A percentile compares a stretch with the other conserved stretches of the same genome.
phyloP scores from a whole-genome alignment of 2,888 invertebrate species.

The Druceiella hillmani region DNA sequence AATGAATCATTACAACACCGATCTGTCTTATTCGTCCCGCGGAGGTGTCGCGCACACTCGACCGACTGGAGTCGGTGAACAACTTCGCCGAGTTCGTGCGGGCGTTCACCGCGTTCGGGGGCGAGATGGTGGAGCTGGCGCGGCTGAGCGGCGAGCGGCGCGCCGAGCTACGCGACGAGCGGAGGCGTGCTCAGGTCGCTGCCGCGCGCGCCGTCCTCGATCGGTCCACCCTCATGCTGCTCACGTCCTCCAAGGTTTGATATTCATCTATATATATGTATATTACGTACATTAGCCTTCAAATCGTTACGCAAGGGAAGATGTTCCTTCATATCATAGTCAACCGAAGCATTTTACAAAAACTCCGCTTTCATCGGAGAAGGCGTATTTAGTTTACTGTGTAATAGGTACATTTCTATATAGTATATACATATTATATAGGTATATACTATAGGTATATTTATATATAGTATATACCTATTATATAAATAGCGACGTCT shows the following conservation, averaged over 20 bases:
- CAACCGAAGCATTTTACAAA: too few species aligned
- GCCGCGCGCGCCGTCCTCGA: conserved; percentile 94
- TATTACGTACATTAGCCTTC: too few species aligned
- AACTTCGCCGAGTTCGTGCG: conserved; percentile 97
- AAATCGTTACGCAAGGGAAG: too few species aligned
- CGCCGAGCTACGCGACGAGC: conserved; percentile 88
- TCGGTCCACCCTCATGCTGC: conserved; percentile 92
- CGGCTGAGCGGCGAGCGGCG: conserved; percentile 80
- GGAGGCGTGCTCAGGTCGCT: conserved; percentile 92
- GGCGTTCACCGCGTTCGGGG: conserved; percentile 97
- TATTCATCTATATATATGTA: too few species aligned
- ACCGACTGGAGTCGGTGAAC: conserved; percentile 79
- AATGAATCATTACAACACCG: neutral
- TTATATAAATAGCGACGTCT: too few species aligned
- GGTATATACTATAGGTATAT: too few species aligned
- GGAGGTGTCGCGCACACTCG: conserved; percentile 74
- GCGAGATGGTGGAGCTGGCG: conserved; percentile 97
- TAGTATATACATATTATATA: too few species aligned
- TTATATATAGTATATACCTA: too few species aligned
- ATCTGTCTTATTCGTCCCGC: conserved; percentile 12
- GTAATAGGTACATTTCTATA: too few species aligned
- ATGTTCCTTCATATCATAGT: too few species aligned
- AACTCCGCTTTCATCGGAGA: too few species aligned
- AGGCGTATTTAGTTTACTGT: too few species aligned
- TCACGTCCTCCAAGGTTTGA: conserved; percentile 92